A percentile compares a stretch with the other conserved stretches of the same genome.
phyloP scores from a whole-genome alignment of 1,140 invertebrate genomes.

The Plutomurus gul region DNA sequence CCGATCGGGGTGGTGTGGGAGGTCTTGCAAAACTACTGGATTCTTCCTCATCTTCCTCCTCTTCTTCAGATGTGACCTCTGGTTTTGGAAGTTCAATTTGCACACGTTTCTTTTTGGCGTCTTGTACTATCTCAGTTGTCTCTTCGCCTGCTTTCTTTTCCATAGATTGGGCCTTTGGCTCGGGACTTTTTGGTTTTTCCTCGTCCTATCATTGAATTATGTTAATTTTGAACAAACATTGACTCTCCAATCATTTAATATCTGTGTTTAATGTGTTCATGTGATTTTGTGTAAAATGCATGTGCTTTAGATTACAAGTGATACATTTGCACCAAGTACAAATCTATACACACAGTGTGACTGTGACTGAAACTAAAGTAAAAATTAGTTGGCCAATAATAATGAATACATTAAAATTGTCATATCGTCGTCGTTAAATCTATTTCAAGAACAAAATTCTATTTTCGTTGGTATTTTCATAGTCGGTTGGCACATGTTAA shows the following conservation, averaged over 20 bases:
- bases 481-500: neutral
- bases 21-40: constrained; percentile 41
- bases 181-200: neutral
- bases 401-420: too few species aligned
- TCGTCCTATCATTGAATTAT: neutral
- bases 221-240: neutral
- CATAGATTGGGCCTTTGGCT: neutral
- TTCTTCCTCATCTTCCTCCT: constrained; percentile 46
- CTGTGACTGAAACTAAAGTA: too few species aligned
- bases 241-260: neutral
- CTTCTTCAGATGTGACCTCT: constrained; percentile 40
- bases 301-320: too few species aligned
- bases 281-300: too few species aligned
- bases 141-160: neutral
- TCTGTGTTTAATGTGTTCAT: neutral
- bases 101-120: constrained; percentile 42
- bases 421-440: too few species aligned
- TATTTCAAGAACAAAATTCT: too few species aligned
- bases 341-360: too few species aligned
- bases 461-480: too few species aligned
- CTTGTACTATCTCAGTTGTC: constrained; percentile 36
- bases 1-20: constrained; percentile 36
- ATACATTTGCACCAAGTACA: too few species aligned
- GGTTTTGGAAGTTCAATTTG: constrained; percentile 17
- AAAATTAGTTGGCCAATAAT: too few species aligned